phyloP scores from a whole-genome alignment of 2,888 invertebrate species.

The Volucella bombylans region DNA sequence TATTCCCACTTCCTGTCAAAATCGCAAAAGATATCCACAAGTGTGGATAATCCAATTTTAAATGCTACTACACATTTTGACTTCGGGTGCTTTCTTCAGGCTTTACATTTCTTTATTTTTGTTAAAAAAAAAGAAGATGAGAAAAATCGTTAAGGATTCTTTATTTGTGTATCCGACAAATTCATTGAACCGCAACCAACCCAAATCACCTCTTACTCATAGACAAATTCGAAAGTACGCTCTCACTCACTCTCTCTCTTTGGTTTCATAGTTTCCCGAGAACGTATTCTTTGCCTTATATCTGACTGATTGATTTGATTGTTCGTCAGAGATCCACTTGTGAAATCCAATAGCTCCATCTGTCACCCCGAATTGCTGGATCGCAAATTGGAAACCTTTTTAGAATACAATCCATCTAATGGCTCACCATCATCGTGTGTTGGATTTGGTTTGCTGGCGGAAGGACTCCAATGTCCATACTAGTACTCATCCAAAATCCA shows the following conservation, averaged over 20 bases:
- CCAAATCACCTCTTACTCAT: constrained; percentile 32
- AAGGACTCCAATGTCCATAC: background rate
- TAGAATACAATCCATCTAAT: constrained; percentile 40
- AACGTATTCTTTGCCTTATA: background rate
- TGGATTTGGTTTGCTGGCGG: background rate
- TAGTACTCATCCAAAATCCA: background rate
- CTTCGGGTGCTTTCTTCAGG: background rate
- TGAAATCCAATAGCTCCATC: constrained; percentile 41
- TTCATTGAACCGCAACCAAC: constrained; percentile 43
- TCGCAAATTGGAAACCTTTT: constrained; percentile 37
- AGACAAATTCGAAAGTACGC: constrained; percentile 8
- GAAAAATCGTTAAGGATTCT: constrained; percentile 9
- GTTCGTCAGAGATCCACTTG: constrained; percentile 51
- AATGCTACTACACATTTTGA: background rate
- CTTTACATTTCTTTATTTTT: background rate
- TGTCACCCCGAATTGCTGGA: constrained; percentile 47
- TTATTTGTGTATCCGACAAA: constrained; percentile 15
- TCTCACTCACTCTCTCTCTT: too few relatives aligned
- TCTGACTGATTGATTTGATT: constrained; percentile 61
- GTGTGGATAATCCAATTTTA: constrained; percentile 42
- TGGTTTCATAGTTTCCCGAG: background rate
- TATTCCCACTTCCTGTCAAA: background rate
- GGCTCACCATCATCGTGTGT: constrained; percentile 36
- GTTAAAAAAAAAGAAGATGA: background rate
- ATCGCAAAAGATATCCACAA: constrained; percentile 1